Conservation (phyloP, 2,888 invertebrate genomes). For the Spilarctia lutea region DNA sequence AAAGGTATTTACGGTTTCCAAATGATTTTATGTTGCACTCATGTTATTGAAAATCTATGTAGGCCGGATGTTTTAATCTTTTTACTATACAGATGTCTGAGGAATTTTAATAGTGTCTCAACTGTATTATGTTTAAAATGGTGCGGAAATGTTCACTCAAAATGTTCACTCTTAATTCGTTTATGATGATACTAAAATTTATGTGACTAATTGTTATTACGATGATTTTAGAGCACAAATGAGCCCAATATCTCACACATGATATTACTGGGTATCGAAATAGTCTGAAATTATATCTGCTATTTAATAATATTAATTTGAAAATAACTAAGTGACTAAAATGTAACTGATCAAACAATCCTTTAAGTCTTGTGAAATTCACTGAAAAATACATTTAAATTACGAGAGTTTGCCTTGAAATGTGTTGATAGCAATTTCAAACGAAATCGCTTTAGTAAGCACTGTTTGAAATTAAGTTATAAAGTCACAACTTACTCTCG, state of each 20-base stretch:
- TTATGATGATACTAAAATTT: not conserved
- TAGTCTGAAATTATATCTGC: no score
- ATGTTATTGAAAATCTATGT: not conserved
- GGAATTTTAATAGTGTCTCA: not conserved
- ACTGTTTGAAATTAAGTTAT: not conserved
- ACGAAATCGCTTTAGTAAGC: not conserved
- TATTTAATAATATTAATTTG: not conserved
- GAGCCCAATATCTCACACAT: not conserved
- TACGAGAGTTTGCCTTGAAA: not conserved
- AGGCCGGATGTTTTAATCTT: not conserved
- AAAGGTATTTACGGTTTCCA: not conserved
- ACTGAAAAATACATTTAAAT: not conserved
- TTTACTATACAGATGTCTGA: not conserved
- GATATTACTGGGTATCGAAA: no score
- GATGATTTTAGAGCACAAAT: not conserved
- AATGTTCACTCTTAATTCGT: not conserved
- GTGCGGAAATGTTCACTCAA: not conserved
- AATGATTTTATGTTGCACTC: not conserved
- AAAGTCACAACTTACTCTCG: constrained; percentile 1
- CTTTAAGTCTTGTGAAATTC: not conserved
- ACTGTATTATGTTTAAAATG: not conserved
- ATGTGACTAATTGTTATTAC: not conserved
- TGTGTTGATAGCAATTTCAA: not conserved
- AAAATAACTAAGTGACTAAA: not conserved
- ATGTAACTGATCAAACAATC: not conserved